A percentile compares a stretch with the other conserved stretches of the same genome.
Evolutionary conservation across 2,888 invertebrate species (phyloP).

Genomic region (Euplexia lucipara): DNA sequence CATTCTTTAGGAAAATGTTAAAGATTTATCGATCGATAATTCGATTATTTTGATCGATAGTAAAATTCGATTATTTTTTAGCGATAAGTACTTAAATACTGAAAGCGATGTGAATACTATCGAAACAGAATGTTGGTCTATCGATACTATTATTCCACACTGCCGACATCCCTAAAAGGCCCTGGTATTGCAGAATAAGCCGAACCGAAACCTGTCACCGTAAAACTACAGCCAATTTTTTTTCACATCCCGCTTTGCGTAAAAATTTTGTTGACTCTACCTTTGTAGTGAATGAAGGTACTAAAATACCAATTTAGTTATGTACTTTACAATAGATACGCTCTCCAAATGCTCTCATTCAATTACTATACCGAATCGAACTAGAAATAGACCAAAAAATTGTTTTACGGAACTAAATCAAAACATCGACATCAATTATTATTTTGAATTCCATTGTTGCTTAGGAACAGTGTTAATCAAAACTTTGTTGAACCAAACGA

Average conservation of each 20-base stretch:
- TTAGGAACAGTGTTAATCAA: rapidly evolving
- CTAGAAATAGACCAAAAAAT: slow-evolving; percentile 39
- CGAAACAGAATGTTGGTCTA: too few species aligned
- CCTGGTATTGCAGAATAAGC: too few species aligned
- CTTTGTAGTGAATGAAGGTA: slow-evolving; percentile 16
- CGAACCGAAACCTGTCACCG: not conserved
- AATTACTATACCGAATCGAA: slow-evolving; percentile 47
- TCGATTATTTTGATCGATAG: too few species aligned
- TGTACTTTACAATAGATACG: slow-evolving; percentile 26
- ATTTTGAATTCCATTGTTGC: slow-evolving; percentile 22
- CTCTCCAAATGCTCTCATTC: slow-evolving; percentile 49
- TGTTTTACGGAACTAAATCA: slow-evolving; percentile 40
- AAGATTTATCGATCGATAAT: too few species aligned
- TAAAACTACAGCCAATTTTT: not conserved
- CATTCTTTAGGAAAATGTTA: too few species aligned
- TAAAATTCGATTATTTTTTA: too few species aligned
- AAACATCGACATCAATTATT: not conserved
- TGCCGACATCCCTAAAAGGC: too few species aligned
- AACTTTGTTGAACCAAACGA: not conserved
- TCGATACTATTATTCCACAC: too few species aligned
- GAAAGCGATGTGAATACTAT: too few species aligned
- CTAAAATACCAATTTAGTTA: slow-evolving; percentile 11
- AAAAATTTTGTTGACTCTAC: slow-evolving; percentile 8
- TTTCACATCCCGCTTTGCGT: not conserved
- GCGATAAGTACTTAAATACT: too few species aligned